Percentiles rank a stretch among this genome's conserved stretches.
phyloP scores from a whole-genome alignment of 2,888 invertebrate species.

The Pemphredon lugubris region DNA sequence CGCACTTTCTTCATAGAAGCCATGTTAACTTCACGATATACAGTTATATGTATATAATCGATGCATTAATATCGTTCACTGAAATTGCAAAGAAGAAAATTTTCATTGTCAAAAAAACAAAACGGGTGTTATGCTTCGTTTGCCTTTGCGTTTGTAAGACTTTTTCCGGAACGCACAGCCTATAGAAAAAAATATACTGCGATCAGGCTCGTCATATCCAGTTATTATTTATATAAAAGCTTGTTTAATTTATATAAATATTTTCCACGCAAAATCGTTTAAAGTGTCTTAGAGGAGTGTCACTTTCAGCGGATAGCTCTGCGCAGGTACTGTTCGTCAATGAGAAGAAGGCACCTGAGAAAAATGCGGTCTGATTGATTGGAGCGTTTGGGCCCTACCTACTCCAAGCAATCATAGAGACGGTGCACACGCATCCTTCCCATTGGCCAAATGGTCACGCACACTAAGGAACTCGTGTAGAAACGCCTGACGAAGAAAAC shows the following conservation, averaged over 20 bases:
- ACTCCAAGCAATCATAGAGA: too few species aligned
- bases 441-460: too few species aligned
- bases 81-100: conserved; percentile 20
- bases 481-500: too few species aligned
- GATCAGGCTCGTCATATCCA: conserved; percentile 1
- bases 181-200: conserved; percentile 17
- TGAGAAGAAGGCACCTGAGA: too few species aligned
- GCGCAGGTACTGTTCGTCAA: too few species aligned
- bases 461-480: too few species aligned
- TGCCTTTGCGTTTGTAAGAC: conserved; percentile 4
- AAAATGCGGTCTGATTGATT: too few species aligned
- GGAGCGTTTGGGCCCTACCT: too few species aligned
- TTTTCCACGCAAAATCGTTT: conserved; percentile 34
- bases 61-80: conserved; percentile 1
- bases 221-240: conserved; percentile 27
- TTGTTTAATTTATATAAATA: conserved; percentile 35
- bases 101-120: background rate
- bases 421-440: too few species aligned
- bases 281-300: conserved; percentile 25
- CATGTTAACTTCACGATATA: conserved; percentile 20
- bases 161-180: conserved; percentile 10
- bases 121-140: background rate
- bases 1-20: background rate
- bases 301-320: conserved; percentile 48
- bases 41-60: conserved; percentile 11